These are phyloP conservation scores for Setophaga coronata DNA, from an alignment of 2,113 vertebrate species.

Conservation along the genomic window DNA sequence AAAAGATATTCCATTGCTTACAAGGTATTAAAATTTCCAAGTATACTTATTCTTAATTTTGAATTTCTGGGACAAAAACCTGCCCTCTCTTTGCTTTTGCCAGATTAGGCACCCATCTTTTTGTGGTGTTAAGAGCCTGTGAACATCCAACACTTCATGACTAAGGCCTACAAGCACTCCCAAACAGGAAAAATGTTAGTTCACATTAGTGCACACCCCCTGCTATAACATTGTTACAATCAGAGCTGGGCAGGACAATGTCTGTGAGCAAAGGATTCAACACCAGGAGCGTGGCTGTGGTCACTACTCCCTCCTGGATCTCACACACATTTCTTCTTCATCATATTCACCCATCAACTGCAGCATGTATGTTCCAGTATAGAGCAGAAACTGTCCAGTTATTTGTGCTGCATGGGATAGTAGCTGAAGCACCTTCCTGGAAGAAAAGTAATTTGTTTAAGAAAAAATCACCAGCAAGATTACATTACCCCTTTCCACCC, in stretches of 20 bases:
- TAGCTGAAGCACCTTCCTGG: constrained; percentile 74
- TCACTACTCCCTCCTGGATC: neutral
- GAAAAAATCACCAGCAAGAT: neutral
- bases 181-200: neutral
- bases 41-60: neutral
- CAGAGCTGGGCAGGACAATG: neutral
- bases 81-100: neutral
- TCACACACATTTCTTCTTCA: neutral
- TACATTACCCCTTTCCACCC: neutral
- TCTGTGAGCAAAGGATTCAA: neutral
- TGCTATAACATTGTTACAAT: neutral
- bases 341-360: constrained; percentile 69
- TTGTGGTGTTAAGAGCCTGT: neutral
- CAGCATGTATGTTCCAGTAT: constrained; percentile 68
- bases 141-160: neutral
- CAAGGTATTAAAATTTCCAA: neutral
- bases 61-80: neutral
- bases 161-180: neutral
- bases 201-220: neutral
- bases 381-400: constrained; percentile 78
- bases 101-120: neutral
- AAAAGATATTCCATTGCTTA: neutral
- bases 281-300: neutral
- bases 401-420: constrained; percentile 74
- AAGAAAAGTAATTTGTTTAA: constrained; percentile 1